A percentile compares a stretch with the other conserved stretches of the same genome.
Conservation (phyloP, 2,113 vertebrate species). For the Macrotus californicus region DNA sequence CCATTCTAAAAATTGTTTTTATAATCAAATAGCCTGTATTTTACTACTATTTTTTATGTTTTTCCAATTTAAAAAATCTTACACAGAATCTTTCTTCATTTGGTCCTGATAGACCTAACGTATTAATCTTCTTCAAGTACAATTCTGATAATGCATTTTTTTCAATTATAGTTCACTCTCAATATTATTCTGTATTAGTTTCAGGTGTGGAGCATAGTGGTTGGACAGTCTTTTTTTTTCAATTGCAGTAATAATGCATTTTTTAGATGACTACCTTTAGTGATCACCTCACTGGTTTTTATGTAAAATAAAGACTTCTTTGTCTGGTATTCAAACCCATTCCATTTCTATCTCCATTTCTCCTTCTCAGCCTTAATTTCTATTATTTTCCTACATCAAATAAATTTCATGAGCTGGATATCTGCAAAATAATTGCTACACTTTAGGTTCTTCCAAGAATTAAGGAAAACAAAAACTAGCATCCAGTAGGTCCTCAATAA, state of each 20-base stretch:
- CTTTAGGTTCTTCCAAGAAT: not conserved
- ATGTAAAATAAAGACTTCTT: not conserved
- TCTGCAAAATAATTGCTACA: not conserved
- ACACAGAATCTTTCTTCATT: not conserved
- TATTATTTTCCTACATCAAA: not conserved
- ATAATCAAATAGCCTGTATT: too few relatives aligned
- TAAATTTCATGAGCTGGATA: not conserved
- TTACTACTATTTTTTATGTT: too few relatives aligned
- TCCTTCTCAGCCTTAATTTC: not conserved
- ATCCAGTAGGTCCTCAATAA: not conserved
- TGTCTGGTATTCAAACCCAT: not conserved
- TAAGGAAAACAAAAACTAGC: not conserved
- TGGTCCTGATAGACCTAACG: not conserved
- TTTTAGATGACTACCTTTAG: not conserved
- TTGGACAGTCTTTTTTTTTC: not conserved
- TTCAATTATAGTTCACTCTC: not conserved
- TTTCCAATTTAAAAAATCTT: not conserved
- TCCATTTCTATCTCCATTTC: not conserved
- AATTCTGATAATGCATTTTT: not conserved
- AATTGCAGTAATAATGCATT: not conserved
- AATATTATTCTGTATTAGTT: not conserved
- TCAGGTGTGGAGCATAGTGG: not conserved
- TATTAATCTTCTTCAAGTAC: not conserved
- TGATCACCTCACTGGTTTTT: not conserved
- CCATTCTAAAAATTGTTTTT: not conserved